A percentile compares a stretch with the other conserved stretches of the same genome.
These are phyloP conservation scores for Malurus melanocephalus DNA, from an alignment of 2,113 vertebrate genomes.

Conservation along the genomic window DNA sequence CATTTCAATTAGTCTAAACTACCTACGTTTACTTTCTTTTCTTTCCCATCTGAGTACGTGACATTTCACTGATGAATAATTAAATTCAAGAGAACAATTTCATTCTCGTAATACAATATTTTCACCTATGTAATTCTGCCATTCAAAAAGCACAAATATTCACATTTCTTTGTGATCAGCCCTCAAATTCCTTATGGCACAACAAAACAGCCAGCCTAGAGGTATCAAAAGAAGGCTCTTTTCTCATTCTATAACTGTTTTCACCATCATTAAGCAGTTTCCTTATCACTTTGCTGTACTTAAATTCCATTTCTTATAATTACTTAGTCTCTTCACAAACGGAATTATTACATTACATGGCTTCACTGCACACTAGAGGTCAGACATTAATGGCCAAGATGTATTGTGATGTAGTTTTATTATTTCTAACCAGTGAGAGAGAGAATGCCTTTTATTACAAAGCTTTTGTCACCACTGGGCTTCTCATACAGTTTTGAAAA, in stretches of 20 bases:
- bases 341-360: conserved; percentile 37
- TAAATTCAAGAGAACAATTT: conserved; percentile 23
- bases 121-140: conserved; percentile 8
- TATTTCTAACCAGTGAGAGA: conserved; percentile 42
- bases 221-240: neutral
- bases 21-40: neutral
- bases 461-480: neutral
- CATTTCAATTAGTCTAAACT: conserved; percentile 1
- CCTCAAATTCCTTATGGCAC: conserved; percentile 2
- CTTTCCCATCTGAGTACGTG: neutral
- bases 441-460: conserved; percentile 27
- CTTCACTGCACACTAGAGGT: conserved; percentile 29
- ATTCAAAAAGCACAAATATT: conserved; percentile 30
- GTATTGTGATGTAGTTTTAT: conserved; percentile 53
- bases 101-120: neutral
- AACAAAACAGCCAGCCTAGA: neutral
- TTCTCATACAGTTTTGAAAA: conserved; percentile 53
- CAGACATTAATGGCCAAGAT: conserved; percentile 37
- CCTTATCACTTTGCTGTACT: conserved; percentile 17
- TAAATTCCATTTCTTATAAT: conserved; percentile 56
- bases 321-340: conserved; percentile 43
- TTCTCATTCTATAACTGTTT: conserved; percentile 30
- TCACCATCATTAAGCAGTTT: neutral
- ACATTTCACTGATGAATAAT: neutral
- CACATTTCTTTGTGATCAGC: neutral